phyloP scores from a whole-genome alignment of 1,140 invertebrate genomes.

The Lasioglossum baleicum region DNA sequence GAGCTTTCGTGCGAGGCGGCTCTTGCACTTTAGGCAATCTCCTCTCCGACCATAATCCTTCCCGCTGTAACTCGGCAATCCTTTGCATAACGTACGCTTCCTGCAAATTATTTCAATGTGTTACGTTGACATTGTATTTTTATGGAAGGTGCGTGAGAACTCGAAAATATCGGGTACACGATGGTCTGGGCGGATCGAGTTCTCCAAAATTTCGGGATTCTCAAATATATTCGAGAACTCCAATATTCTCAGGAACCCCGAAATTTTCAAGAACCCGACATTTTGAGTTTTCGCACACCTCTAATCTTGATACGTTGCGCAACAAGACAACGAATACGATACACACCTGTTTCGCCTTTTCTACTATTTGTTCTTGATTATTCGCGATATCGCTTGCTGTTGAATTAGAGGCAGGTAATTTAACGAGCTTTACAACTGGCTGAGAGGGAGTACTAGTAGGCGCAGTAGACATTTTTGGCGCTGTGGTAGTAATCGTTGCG shows the following conservation, averaged over 20 bases:
- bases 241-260: no score
- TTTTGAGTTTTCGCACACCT: no score
- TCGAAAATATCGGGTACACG: no score
- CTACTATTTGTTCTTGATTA: constrained; percentile 90
- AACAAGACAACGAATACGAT: neutral
- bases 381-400: constrained; percentile 71
- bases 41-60: constrained; percentile 96
- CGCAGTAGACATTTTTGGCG: constrained; percentile 50
- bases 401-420: constrained; percentile 69
- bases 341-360: constrained; percentile 90
- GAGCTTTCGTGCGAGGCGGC: constrained; percentile 93
- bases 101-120: constrained; percentile 57
- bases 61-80: constrained; percentile 91
- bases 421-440: constrained; percentile 80
- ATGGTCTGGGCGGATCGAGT: no score
- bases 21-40: constrained; percentile 96
- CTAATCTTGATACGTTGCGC: neutral
- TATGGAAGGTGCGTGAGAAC: no score
- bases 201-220: no score
- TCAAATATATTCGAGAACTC: no score
- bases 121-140: neutral
- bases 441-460: constrained; percentile 72
- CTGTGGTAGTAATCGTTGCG: constrained; percentile 44
- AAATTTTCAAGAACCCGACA: no score
- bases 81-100: constrained; percentile 97